Base-by-base conservation (phyloP, 2,113 vertebrate species). In the Tragelaphus scriptus region DNA sequence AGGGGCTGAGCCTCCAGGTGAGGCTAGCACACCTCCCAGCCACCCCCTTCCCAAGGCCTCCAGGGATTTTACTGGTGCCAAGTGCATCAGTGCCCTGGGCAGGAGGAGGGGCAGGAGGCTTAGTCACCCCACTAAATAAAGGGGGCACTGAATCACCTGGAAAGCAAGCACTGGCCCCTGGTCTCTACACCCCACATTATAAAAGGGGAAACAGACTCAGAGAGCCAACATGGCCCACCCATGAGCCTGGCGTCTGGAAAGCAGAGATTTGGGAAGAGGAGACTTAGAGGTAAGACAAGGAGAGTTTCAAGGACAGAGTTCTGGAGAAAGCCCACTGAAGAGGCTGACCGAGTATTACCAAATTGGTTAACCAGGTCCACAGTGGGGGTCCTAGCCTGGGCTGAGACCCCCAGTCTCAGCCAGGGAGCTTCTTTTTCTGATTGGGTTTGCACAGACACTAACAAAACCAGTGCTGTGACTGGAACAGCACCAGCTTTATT, bases 81-180 rank as follows among this genome's bases (percentile, higher is more conserved):
- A 32, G 65, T 0, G 0, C 68, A 11, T 82, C 53, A 2, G 2
- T 4, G 44, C 36, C 53, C 40, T 2, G 19, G 85, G 80, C 80
- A 44, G 25, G 49, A 86, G 25, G 17, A 81, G 32, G 25, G 51
- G 11, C 2, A 1, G 12, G 26, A n/a, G 51, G 63, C 63, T 82
- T 26, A 95, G 82, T 97, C 71, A 96, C 28, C 25, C 47, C 68
- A 63, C 25, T n/a, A 79, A 88, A 88, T 14, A 36, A 68, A n/a
- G 61, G 12, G 75, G 56, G 13, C 44, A 40, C 75, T 53, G 88
- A 88, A 11, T 97, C 95, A 93, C 77, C 28, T 3, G 15, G 75
- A 51, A 65, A 87, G 30, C 58, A 75, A 58, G 77, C 1, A 0
- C 30, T 61, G 55, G 80, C 28, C 47, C 71, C 79, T 71, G 88